Evolutionary conservation across 2,888 invertebrate genomes (phyloP), one percentile per base, ranked within the genome.

Genomic region (Heliconius aoede): DNA sequence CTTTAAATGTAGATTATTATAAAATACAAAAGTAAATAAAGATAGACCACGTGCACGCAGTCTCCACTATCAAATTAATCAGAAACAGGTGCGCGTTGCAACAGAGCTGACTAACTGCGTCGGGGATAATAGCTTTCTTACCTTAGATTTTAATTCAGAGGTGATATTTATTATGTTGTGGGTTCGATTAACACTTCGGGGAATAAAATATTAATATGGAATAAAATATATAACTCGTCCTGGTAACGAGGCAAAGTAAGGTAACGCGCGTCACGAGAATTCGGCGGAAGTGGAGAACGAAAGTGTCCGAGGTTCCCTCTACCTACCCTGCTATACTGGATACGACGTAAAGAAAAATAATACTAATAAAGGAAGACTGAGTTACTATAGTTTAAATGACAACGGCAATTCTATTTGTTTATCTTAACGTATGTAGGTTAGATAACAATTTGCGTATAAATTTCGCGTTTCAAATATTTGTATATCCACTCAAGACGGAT

Each of bases 1-100:
- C 9, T 58, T 26, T 5, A 58, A 72, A 58, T 60, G n/a, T 68
- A 51, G 51, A 68, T 68, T 51, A 28, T 13, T 21, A 30, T 30
- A 55, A 55, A 55, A 30, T 55, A 69, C 26, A 26, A 69, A 11
- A 30, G n/a, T 36, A 72, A 36, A 58, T 40, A 72, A 26, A 72
- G 72, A 72, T 72, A 72, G 36, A 26, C 24, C 26, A 72, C 72
- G 72, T 60, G 72, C 36, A 72, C 60, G 26, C 21, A 69, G 36
- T 18, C 36, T 32, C 58, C 58, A 72, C 58, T 36, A 61, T 72
- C 61, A 36, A 36, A 36, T 72, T 72, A 72, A 72, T 61, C 36
- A 60, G 24, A 69, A 55, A 55, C 69, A 69, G 55, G 55, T 69
- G 69, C 55, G n/a, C 30, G 55, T 69, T 69, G 69, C 55, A 32